phyloP scores from a whole-genome alignment of 2,797 vertebrate genomes.

The Acipenser ruthenus region DNA sequence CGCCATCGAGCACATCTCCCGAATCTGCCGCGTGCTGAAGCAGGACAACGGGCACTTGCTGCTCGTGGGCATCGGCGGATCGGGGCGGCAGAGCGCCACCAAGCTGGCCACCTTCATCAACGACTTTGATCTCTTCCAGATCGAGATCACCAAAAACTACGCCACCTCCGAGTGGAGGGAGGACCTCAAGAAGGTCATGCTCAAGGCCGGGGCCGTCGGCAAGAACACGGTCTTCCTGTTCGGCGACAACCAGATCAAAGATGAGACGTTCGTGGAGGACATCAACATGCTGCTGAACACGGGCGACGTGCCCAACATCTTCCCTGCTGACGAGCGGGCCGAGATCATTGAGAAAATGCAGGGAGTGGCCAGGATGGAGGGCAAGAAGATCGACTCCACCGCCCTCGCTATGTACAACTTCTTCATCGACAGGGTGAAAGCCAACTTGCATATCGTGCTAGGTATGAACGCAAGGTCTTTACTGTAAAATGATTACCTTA shows the following conservation, averaged over 20 bases:
- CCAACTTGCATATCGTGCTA: constrained; percentile 85
- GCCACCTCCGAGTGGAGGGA: constrained; percentile 74
- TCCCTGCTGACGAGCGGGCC: constrained; percentile 79
- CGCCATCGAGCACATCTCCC: constrained; percentile 86
- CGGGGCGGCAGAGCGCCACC: constrained; percentile 77
- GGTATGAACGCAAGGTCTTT: constrained; percentile 48
- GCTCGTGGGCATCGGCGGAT: constrained; percentile 80
- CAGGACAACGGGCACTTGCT: constrained; percentile 83
- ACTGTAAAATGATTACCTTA: too few relatives aligned
- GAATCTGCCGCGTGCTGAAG: constrained; percentile 83
- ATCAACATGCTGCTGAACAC: constrained; percentile 89
- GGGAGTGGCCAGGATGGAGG: constrained; percentile 61
- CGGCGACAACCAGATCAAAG: constrained; percentile 81
- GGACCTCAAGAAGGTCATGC: constrained; percentile 79
- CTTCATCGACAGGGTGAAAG: constrained; percentile 81
- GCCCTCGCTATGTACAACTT: constrained; percentile 84
- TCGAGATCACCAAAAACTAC: constrained; percentile 83
- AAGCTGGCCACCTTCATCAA: constrained; percentile 82
- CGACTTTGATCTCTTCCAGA: constrained; percentile 75
- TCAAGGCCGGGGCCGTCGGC: constrained; percentile 66
- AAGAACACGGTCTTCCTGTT: constrained; percentile 76
- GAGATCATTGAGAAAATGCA: constrained; percentile 85
- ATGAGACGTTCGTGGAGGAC: constrained; percentile 82
- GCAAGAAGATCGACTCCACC: constrained; percentile 70
- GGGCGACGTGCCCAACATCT: constrained; percentile 84